Base-by-base conservation (phyloP, 2,888 invertebrate genomes). In the Fragum whitleyi region DNA sequence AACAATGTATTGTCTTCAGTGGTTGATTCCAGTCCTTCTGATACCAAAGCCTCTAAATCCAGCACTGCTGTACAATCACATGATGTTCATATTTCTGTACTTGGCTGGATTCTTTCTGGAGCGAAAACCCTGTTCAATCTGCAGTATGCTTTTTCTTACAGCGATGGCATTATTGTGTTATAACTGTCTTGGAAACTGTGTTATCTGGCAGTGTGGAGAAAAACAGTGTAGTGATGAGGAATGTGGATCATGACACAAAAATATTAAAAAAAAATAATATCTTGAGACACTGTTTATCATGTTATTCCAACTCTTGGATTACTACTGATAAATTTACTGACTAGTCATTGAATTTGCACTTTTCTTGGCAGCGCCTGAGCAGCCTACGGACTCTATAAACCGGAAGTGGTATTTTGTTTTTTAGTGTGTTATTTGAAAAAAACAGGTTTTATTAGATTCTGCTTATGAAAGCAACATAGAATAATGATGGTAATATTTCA, bases 21-120 rank as follows among this genome's bases (percentile, higher is more conserved):
- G 93, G 93, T 95, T 99, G 92, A 97, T 99, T 91, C 99, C 99
- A 78, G 98, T 99, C 90, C 95, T 99, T 86, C 95, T 99, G 87
- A 98, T 99, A 94, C 99, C 99, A 88, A 99, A 99, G 95, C 99
- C 99, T 76, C 96, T 98, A 86, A 99, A 99, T 95, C 98, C 99
- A 91, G 98, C 98, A 51, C 95, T 99, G 80, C 96, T 99, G 90
- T 97, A 98, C 94, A 98, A 98, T 94, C 95, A 95, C 89, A 98
- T 98, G 81, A 97, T 99, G 97, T 99, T 99, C 94, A 98, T 99
- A 96, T 97, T 98, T 86, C 95, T 99, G 73, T 99, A 99, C 95
- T 95, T 99, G 89, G 97, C 98, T 89, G 98, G 99, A 90, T 99
- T 99, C 95, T 99, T 99, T 94, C 95, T 99, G 91, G 98, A 99